phyloP scores from a whole-genome alignment of 1,140 invertebrate species.

The Belonocnema kinseyi region DNA sequence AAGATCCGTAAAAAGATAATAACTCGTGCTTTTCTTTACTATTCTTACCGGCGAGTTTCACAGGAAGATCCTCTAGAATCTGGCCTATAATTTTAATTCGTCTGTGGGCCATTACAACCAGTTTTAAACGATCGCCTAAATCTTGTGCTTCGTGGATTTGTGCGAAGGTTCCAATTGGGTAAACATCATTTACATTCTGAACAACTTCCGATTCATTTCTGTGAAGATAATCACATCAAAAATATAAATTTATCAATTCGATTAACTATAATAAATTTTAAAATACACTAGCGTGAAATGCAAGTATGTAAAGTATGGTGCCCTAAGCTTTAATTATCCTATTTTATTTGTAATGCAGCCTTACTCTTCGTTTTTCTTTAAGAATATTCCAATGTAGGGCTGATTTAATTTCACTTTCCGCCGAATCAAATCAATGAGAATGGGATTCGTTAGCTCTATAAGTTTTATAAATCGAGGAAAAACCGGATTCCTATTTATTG shows the following conservation, averaged over 20 bases:
- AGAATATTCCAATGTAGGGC: conserved; percentile 98
- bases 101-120: conserved; percentile 96
- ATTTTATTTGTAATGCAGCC: conserved; percentile 49
- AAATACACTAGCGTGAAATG: neutral
- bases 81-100: conserved; percentile 88
- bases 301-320: neutral
- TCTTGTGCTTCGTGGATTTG: conserved; percentile 99
- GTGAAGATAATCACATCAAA: conserved; percentile 33
- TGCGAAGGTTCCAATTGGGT: conserved; percentile 96
- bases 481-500: conserved; percentile 94
- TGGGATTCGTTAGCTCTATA: conserved; percentile 93
- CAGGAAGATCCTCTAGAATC: conserved; percentile 82
- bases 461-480: conserved; percentile 99
- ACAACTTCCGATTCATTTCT: conserved; percentile 93
- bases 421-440: conserved; percentile 92
- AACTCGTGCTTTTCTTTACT: neutral
- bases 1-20: conserved; percentile 22
- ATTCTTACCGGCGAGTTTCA: conserved; percentile 73
- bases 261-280: neutral
- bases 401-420: conserved; percentile 97
- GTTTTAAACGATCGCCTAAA: conserved; percentile 90
- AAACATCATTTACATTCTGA: conserved; percentile 89
- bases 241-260: neutral
- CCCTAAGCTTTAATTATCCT: neutral
- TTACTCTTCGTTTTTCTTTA: conserved; percentile 94